Percentiles rank a stretch among this genome's conserved stretches.
Conservation (phyloP, 1,140 invertebrate genomes). For the Adoxophyes honmai region DNA sequence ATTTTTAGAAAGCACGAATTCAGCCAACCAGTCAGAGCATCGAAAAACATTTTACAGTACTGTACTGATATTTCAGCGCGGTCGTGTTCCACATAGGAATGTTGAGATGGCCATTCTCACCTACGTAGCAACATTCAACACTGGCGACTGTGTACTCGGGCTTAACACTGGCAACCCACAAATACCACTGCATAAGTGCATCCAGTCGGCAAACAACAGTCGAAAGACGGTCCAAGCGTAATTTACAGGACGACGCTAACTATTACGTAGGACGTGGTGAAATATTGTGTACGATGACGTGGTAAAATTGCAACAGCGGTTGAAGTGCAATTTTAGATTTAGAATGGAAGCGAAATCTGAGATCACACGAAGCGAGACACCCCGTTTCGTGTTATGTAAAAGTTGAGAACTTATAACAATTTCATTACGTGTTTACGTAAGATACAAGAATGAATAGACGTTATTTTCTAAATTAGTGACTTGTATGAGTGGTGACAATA, state of each 20-base stretch:
- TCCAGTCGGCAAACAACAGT: no score
- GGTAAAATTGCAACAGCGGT: no score
- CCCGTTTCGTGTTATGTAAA: conserved; percentile 63
- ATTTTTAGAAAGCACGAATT: conserved; percentile 58
- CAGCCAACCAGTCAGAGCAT: conserved; percentile 30
- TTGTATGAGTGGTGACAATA: no score
- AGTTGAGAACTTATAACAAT: conserved; percentile 54
- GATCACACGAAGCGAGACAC: conserved; percentile 66
- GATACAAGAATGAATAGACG: no score
- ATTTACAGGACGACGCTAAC: no score
- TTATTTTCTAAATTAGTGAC: no score
- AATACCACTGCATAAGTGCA: neutral
- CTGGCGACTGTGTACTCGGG: neutral
- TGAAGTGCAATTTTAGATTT: neutral
- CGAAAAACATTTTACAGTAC: conserved; percentile 25
- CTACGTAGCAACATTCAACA: neutral
- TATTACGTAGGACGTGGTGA: no score
- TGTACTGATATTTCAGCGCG: conserved; percentile 22
- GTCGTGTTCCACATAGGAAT: conserved; percentile 17
- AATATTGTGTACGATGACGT: no score
- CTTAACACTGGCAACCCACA: neutral
- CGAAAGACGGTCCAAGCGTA: no score
- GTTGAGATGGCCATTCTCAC: conserved; percentile 1
- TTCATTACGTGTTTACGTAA: no score
- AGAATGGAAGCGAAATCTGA: conserved; percentile 60